Evolutionary conservation across 2,888 invertebrate genomes (phyloP).

Genomic region (Chrysomela aeneicollis): DNA sequence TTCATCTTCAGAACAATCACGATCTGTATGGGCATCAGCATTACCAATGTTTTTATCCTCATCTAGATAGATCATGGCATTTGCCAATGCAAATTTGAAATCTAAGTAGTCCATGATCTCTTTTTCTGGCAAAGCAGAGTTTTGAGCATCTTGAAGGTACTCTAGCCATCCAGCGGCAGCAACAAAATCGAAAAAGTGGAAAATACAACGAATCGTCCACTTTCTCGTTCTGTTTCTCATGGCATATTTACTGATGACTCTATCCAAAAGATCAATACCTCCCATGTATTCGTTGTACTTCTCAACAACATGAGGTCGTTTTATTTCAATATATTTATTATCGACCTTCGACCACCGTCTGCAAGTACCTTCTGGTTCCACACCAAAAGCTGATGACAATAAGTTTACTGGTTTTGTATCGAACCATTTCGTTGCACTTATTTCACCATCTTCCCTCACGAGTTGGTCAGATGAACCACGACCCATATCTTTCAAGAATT

Average conservation of each 20-base stretch:
- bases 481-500: slow-evolving; percentile 9
- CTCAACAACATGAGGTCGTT: slow-evolving; percentile 19
- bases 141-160: background rate
- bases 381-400: slow-evolving; percentile 23
- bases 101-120: too few relatives aligned
- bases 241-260: slow-evolving; percentile 19
- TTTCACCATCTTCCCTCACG: slow-evolving; percentile 17
- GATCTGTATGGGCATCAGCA: too few relatives aligned
- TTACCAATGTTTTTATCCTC: too few relatives aligned
- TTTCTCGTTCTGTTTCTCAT: slow-evolving; percentile 5
- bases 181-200: background rate
- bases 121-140: too few relatives aligned
- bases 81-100: too few relatives aligned
- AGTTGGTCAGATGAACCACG: slow-evolving; percentile 15
- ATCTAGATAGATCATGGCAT: too few relatives aligned
- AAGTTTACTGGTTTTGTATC: slow-evolving; percentile 26
- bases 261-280: slow-evolving; percentile 25
- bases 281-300: slow-evolving; percentile 23
- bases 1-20: too few relatives aligned
- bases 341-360: slow-evolving; percentile 20
- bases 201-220: slow-evolving; percentile 13
- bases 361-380: slow-evolving; percentile 22
- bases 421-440: slow-evolving; percentile 25
- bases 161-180: slow-evolving; percentile 9
- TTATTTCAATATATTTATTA: slow-evolving; percentile 24